Evolutionary conservation across 2,113 vertebrate species (phyloP), one percentile per base, ranked within the genome.

Genomic region (Chinchilla lanigera): DNA sequence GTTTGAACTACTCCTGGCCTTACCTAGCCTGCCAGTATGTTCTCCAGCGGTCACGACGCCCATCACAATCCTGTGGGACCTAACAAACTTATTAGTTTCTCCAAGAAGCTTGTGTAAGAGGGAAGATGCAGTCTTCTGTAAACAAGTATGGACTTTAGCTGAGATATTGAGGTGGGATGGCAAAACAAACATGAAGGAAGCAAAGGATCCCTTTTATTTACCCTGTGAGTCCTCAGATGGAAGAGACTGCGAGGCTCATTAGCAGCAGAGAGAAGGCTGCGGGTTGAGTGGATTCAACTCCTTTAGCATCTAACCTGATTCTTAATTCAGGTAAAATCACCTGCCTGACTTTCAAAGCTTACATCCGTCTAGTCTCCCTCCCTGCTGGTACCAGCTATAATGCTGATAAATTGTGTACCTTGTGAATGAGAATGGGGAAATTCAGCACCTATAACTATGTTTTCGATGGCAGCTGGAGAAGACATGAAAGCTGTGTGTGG

Each of bases 241-340:
- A 16, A 52, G 41, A 77, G 3, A 17, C 17, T 35, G 44, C 28
- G 41, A 11, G 26, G 13, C 35, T 67, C 41, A 14, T 47, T 16
- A 47, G 7, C 1, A 47, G 17, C 58, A 71, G 44, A 69, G 52
- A 38, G 17, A 16, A 78, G 30, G 9, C 16, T 63, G 56, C 60
- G 80, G 61, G 54, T 5, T 28, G 13, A 35, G 58, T 16, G 26
- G 38, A 60, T 75, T 56, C 61, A 20, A 52, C 1, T 38, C 56
- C 1, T 20, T 75, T 80, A 50, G 7, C 38, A 28, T 35, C 52
- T 88, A 77, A 38, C 75, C 26, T 75, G 60, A 81, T 89, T 94
- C 83, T 75, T 65, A 75, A 92, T 84, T 95, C 63, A 75, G n/a
- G 28, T 38, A 90, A 89, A 58, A 95, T 61, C 11, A 83, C 22